Percentiles rank a stretch among this genome's conserved stretches.
Evolutionary conservation across 2,113 vertebrate species (phyloP).

Genomic region (Apodemus sylvaticus): DNA sequence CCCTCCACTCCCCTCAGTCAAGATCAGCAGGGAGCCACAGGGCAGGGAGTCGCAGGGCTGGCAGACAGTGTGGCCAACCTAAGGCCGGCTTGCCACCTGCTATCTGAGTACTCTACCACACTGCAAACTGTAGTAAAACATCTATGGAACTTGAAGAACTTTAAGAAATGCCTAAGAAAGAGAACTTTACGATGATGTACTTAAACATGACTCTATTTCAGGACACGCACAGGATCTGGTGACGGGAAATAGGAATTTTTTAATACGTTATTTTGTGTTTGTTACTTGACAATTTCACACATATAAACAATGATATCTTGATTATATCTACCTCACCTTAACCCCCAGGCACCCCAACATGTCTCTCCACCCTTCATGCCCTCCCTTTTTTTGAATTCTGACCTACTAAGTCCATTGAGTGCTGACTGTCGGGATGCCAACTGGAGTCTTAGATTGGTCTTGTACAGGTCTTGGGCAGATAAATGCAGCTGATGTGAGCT

Average conservation of each 20-base stretch:
- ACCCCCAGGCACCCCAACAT: background rate
- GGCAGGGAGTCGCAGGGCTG: fast-evolving
- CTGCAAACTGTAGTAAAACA: background rate
- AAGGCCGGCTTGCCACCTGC: background rate
- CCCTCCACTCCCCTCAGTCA: background rate
- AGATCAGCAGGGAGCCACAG: background rate
- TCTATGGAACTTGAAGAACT: background rate
- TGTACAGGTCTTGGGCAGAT: background rate
- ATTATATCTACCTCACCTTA: background rate
- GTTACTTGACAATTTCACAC: background rate
- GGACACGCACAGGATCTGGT: background rate
- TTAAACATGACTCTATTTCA: too few relatives aligned
- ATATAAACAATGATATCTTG: background rate
- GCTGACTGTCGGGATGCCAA: too few relatives aligned
- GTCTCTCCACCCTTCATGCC: background rate
- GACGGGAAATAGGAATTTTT: background rate
- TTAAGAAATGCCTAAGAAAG: background rate
- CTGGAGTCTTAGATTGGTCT: background rate
- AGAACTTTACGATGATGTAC: background rate
- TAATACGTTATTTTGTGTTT: background rate
- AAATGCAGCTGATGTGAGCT: background rate
- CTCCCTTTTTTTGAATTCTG: background rate
- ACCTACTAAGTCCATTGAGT: background rate
- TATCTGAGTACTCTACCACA: background rate
- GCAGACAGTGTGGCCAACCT: background rate